Evolutionary conservation across 1,140 invertebrate genomes (phyloP), one percentile per base, ranked within the genome.

Genomic region (Ridgeia piscesae): DNA sequence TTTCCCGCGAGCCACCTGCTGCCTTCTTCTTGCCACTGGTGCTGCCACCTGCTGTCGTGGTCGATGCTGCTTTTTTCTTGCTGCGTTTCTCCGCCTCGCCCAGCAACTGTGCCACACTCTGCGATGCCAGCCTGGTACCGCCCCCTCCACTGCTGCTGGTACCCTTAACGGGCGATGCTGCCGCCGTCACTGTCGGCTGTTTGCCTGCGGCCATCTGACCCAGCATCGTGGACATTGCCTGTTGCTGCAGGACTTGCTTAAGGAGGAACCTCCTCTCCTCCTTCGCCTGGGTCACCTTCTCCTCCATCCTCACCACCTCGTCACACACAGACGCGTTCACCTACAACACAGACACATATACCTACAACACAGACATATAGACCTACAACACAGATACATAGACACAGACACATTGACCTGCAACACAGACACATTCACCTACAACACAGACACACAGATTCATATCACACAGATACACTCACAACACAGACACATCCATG

Each of bases 271-370:
- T 97, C 93, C 97, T 96, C 95, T 98, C 97, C 95, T 98, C 97
- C 95, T 97, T 97, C 1, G 97, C 97, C 93, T 97, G 96, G 89
- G 97, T 95, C 89, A 98, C 97, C 95, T 97, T 97, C 94, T 98
- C 97, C 96, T 98, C 97, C 93, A 97, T 97, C 95, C 97, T 96
- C 17, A 97, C 97, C 88, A 98, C 97, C 96, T 98, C 97, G 96
- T 98, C 98, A 95, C 97, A 98, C 17, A 98, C 94, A 33, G 50
- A 89, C 35, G n/a, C 33, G 21, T 88, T 92, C 34, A 92, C 35
- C n/a, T 34, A 77, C 33, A 34, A 91, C 33, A 35, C 9, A 34
- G 35, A 91, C 9, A 91, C n/a, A n/a, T n/a, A n/a, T n/a, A n/a
- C n/a, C n/a, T n/a, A n/a, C n/a, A n/a, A n/a, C n/a, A n/a, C n/a